A percentile compares a stretch with the other conserved stretches of the same genome.
Conservation (phyloP, 2,797 vertebrate species). For the Ibycter americanus region DNA sequence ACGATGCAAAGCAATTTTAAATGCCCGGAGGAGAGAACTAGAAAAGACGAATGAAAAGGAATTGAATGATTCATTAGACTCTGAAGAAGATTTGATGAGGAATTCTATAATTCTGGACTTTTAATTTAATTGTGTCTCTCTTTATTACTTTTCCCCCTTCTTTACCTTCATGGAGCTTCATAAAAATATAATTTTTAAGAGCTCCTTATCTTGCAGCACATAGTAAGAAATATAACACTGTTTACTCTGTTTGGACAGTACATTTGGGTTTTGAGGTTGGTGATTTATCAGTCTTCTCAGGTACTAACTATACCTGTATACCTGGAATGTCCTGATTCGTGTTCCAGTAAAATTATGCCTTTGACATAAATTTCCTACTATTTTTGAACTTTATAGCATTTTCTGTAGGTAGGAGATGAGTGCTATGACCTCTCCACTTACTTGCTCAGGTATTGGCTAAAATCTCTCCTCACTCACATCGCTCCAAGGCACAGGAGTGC, state of each 20-base stretch:
- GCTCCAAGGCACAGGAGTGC: background rate
- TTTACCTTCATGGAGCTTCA: slow-evolving; percentile 26
- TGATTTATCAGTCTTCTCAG: slow-evolving; percentile 40
- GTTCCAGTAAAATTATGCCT: slow-evolving; percentile 41
- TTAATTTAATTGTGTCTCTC: slow-evolving; percentile 49
- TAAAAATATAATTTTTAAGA: slow-evolving; percentile 48
- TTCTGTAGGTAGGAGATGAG: slow-evolving; percentile 35
- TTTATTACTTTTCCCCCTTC: slow-evolving; percentile 27
- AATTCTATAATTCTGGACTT: slow-evolving; percentile 64
- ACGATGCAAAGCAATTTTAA: slow-evolving; percentile 71
- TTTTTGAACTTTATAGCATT: slow-evolving; percentile 42
- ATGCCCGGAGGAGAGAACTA: slow-evolving; percentile 63
- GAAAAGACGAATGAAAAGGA: slow-evolving; percentile 59
- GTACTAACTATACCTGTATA: slow-evolving; percentile 1
- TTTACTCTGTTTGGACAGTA: slow-evolving; percentile 50
- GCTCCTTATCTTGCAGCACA: background rate
- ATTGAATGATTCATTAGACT: slow-evolving; percentile 69
- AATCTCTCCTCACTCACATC: background rate
- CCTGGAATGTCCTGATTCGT: background rate
- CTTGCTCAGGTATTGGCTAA: slow-evolving; percentile 17
- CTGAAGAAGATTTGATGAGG: slow-evolving; percentile 49
- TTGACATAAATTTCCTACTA: slow-evolving; percentile 51
- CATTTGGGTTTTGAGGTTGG: slow-evolving; percentile 34
- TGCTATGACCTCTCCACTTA: slow-evolving; percentile 21
- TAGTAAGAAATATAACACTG: slow-evolving; percentile 45